Base-by-base conservation (phyloP, 2,888 invertebrate species). In the Caenorhabditis sulstoni region DNA sequence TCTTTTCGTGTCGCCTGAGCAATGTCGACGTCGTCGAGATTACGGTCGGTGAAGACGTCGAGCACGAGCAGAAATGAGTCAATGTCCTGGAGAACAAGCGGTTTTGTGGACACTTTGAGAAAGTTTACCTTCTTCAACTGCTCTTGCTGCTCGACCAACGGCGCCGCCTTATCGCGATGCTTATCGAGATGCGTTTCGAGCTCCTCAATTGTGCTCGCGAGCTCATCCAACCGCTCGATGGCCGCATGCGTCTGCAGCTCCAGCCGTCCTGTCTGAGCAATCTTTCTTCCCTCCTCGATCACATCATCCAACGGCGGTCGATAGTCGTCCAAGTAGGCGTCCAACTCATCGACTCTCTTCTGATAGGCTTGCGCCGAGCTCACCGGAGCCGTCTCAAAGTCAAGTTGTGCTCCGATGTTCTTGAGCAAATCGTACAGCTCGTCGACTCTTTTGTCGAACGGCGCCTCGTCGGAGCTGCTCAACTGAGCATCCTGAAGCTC, bases 191-290 rank as follows among this genome's bases (percentile, higher is more conserved):
- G 61, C 41, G 29, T 57, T 14, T 82, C 82, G 7, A 82, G 59
- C 14, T 75, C 65, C 49, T 74, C 78, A 12, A 68, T 65, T 58
- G 78, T 68, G 37, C 81, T 78, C 16, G 79, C 75, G 22, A 88
- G 50, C 58, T 83, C 76, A 62, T 90, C 90, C 39, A 90, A 77
- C 23, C 82, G 68, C 45, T 88, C 88, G 35, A 90, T 84, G 0
- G 85, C 86, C 9, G 81, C 66, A 58, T 88, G 88, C 4, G 83
- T 81, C 22, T 81, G 71, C 47, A 90, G 74, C 62, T 90, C 90
- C 70, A 87, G 76, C 0, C 86, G 73, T 14, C 89, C 90, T n/a
- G 61, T 79, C 29, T 87, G 78, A 1, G 90, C 89, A 61, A 89
- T 68, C 29, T 73, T 61, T 44, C 86, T 64, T 45, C 88, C 88